A percentile compares a stretch with the other conserved stretches of the same genome.
phyloP scores from a whole-genome alignment of 2,797 vertebrate genomes.

The Diplodus sargus region DNA sequence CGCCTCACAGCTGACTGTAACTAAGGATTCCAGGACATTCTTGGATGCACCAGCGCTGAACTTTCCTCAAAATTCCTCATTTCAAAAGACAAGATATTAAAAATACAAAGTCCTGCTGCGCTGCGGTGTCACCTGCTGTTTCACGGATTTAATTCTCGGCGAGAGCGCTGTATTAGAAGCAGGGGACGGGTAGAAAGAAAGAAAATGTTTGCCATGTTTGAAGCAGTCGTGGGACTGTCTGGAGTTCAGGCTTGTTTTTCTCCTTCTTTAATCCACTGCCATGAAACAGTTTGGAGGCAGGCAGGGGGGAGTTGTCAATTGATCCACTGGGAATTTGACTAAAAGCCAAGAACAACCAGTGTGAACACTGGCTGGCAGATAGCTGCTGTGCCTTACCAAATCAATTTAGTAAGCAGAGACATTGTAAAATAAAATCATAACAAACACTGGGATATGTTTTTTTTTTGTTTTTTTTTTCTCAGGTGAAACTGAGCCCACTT shows the following conservation, averaged over 20 bases:
- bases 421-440: slow-evolving; percentile 31
- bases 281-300: slow-evolving; percentile 46
- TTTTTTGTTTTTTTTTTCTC: slow-evolving; percentile 1
- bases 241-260: slow-evolving; percentile 70
- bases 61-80: slow-evolving; percentile 38
- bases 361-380: slow-evolving; percentile 39
- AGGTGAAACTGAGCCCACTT: not conserved
- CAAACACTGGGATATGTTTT: slow-evolving; percentile 13
- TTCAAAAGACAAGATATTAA: slow-evolving; percentile 39
- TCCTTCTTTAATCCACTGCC: slow-evolving; percentile 66
- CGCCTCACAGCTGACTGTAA: slow-evolving; percentile 4
- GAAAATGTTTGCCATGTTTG: slow-evolving; percentile 48
- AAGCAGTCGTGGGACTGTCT: slow-evolving; percentile 62
- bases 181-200: slow-evolving; percentile 14
- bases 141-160: slow-evolving; percentile 46
- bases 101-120: slow-evolving; percentile 47
- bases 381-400: slow-evolving; percentile 39
- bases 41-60: slow-evolving; percentile 42
- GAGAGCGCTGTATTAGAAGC: slow-evolving; percentile 40
- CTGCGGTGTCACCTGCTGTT: slow-evolving; percentile 61
- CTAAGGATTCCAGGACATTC: slow-evolving; percentile 27
- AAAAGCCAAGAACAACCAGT: slow-evolving; percentile 52
- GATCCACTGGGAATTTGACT: slow-evolving; percentile 58
- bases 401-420: slow-evolving; percentile 39
- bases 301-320: slow-evolving; percentile 43